These are phyloP conservation scores for Globicephala melas DNA, from an alignment of 2,113 vertebrate genomes.

Conservation along the genomic window DNA sequence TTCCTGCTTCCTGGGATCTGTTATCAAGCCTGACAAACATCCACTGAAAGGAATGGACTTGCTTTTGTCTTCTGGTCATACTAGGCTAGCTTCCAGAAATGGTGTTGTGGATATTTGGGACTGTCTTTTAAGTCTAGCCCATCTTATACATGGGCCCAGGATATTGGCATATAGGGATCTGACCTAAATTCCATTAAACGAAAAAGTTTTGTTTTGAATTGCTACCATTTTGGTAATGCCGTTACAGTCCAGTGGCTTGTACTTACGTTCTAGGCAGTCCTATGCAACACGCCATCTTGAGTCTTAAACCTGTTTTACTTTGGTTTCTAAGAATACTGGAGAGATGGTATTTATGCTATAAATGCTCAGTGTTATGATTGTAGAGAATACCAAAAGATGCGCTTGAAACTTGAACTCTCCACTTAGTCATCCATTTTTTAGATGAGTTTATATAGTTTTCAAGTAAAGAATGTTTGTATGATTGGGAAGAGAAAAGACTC, in stretches of 20 bases:
- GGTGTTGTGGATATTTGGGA: neutral
- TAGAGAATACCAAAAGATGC: neutral
- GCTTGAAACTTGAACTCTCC: neutral
- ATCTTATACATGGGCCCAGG: neutral
- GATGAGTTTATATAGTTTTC: neutral
- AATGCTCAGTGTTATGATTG: neutral
- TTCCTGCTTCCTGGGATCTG: neutral
- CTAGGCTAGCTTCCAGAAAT: neutral
- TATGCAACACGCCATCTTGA: neutral
- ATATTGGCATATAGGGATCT: neutral
- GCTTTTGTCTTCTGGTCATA: neutral
- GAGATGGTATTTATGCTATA: neutral
- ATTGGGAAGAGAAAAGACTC: neutral
- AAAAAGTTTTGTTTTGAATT: constrained; percentile 5
- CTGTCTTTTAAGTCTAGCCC: neutral
- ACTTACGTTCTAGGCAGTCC: neutral
- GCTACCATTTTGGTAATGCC: neutral
- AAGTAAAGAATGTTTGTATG: constrained; percentile 7
- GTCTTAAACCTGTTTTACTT: neutral
- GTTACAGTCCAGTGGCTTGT: neutral
- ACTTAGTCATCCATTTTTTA: neutral
- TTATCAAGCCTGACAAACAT: neutral
- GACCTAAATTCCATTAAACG: constrained; percentile 19
- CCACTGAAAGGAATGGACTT: neutral
- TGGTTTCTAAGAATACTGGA: neutral